phyloP scores from a whole-genome alignment of 2,888 invertebrate genomes.

The Ctena decussata region DNA sequence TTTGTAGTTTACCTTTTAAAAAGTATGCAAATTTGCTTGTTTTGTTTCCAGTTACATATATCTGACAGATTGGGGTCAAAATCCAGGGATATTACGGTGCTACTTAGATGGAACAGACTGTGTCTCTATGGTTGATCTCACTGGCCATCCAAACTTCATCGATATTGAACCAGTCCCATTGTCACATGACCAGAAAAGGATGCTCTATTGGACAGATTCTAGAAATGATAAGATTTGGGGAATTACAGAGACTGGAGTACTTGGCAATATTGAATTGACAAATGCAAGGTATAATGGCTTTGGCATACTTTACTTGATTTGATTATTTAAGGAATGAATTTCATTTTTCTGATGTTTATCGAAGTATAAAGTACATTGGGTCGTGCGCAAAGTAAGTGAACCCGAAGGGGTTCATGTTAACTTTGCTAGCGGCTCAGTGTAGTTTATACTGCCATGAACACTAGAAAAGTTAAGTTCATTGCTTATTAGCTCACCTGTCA shows the following conservation, averaged over 20 bases:
- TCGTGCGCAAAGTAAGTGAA: too few species aligned
- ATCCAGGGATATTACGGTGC: constrained; percentile 28
- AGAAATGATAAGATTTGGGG: constrained; percentile 35
- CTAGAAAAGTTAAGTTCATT: too few species aligned
- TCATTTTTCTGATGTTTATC: too few species aligned
- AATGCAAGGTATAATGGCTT: constrained; percentile 8
- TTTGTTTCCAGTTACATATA: constrained; percentile 38
- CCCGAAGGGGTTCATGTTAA: too few species aligned
- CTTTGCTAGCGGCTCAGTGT: too few species aligned
- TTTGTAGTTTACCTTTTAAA: too few species aligned
- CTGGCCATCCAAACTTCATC: constrained; percentile 53
- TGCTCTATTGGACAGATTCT: constrained; percentile 55
- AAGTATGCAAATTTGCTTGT: too few species aligned
- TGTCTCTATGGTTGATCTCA: constrained; percentile 7
- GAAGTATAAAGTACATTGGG: too few species aligned
- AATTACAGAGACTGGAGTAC: neutral
- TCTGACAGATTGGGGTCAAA: constrained; percentile 44
- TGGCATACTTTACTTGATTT: too few species aligned
- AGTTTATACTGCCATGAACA: too few species aligned
- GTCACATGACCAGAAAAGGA: neutral
- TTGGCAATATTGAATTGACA: neutral
- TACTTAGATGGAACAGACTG: constrained; percentile 41
- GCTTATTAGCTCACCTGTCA: too few species aligned
- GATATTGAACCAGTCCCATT: constrained; percentile 10
- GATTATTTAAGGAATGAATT: too few species aligned